These are phyloP conservation scores for Drosophila colorata DNA, from an alignment of 2,888 invertebrate genomes.

Conservation along the genomic window DNA sequence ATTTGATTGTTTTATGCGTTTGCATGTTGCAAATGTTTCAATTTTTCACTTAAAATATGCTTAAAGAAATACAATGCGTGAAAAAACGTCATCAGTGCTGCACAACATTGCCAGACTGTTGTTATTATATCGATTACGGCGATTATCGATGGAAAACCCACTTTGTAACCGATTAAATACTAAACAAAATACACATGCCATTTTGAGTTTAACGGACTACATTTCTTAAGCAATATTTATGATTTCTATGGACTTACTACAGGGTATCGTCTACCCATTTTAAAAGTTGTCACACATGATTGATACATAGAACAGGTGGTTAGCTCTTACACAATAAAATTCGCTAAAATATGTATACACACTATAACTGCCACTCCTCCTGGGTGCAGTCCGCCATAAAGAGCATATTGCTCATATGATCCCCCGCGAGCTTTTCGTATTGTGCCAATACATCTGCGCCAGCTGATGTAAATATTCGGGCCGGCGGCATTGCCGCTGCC, in stretches of 20 bases:
- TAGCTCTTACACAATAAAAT: conserved; percentile 7
- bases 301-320: background rate
- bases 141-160: conserved; percentile 9
- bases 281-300: conserved; percentile 1
- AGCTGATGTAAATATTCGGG: conserved; percentile 40
- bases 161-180: conserved; percentile 29
- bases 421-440: conserved; percentile 28
- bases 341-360: conserved; percentile 16
- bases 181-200: background rate
- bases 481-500: conserved; percentile 51
- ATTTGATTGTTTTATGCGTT: conserved; percentile 59
- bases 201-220: background rate
- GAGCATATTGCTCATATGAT: conserved; percentile 48
- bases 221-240: background rate
- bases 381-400: conserved; percentile 50
- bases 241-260: conserved; percentile 4
- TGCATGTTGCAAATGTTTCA: conserved; percentile 70
- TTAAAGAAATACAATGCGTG: conserved; percentile 58
- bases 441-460: conserved; percentile 11
- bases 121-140: conserved; percentile 11
- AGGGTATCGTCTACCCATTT: background rate
- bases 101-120: conserved; percentile 44
- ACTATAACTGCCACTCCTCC: conserved; percentile 59
- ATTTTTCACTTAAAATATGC: conserved; percentile 69
- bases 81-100: conserved; percentile 67